A percentile compares a stretch with the other conserved stretches of the same genome.
These are phyloP conservation scores for Nibea coibor DNA, from an alignment of 2,113 vertebrate genomes.

Conservation along the genomic window DNA sequence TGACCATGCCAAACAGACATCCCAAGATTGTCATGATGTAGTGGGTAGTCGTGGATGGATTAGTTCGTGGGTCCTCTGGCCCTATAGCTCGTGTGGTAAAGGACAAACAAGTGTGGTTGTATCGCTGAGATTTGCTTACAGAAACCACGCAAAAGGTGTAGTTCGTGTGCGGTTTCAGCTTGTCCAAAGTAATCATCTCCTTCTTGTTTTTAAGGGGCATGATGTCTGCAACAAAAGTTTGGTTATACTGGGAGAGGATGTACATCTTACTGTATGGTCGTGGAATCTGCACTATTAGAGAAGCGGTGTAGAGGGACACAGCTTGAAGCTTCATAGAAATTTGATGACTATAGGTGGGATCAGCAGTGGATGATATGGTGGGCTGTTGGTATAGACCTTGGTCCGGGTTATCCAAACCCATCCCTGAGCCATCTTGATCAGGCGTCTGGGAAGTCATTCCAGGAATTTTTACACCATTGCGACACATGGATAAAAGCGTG, in stretches of 20 bases:
- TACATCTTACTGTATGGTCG: conserved; percentile 98
- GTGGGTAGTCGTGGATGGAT: conserved; percentile 94
- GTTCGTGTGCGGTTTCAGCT: conserved; percentile 91
- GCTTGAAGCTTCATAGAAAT: conserved; percentile 90
- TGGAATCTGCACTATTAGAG: conserved; percentile 92
- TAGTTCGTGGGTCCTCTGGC: conserved; percentile 84
- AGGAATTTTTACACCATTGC: conserved; percentile 87
- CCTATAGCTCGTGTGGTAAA: conserved; percentile 90
- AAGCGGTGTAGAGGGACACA: conserved; percentile 88
- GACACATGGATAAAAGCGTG: conserved; percentile 91
- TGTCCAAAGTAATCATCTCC: conserved; percentile 88
- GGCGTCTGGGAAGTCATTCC: conserved; percentile 89
- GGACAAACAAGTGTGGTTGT: conserved; percentile 95
- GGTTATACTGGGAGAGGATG: conserved; percentile 94
- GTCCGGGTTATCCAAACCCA: conserved; percentile 77
- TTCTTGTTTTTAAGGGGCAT: conserved; percentile 92
- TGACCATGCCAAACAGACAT: conserved; percentile 98
- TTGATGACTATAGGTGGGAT: conserved; percentile 87
- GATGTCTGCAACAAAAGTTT: conserved; percentile 89
- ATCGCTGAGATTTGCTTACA: conserved; percentile 91
- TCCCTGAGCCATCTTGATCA: conserved; percentile 85
- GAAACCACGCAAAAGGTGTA: conserved; percentile 97
- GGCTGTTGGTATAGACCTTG: conserved; percentile 88
- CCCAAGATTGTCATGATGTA: conserved; percentile 99
- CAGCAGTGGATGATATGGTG: conserved; percentile 87